These are phyloP conservation scores for Esox lucius DNA, from an alignment of 2,797 vertebrate genomes.

Conservation along the genomic window DNA sequence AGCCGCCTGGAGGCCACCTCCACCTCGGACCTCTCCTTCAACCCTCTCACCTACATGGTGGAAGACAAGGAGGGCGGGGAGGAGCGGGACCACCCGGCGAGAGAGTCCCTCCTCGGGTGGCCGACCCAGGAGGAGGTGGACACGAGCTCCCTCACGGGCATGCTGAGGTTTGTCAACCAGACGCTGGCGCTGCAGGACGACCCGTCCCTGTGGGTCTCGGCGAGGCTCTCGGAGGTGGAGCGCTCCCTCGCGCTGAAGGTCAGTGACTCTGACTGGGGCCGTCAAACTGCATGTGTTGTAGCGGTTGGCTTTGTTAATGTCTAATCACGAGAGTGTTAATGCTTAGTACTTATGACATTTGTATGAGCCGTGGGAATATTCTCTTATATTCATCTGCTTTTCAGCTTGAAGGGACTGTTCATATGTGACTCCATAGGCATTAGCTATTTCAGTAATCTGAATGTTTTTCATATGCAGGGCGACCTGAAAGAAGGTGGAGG, in stretches of 20 bases:
- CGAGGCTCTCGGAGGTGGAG: neutral
- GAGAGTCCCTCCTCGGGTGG: slow-evolving; percentile 38
- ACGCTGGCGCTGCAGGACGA: slow-evolving; percentile 74
- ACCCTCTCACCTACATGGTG: slow-evolving; percentile 78
- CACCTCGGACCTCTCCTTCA: slow-evolving; percentile 76
- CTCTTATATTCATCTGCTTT: neutral
- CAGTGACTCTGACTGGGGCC: neutral
- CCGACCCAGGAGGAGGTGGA: slow-evolving; percentile 50
- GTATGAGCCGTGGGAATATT: neutral
- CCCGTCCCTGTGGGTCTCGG: slow-evolving; percentile 48
- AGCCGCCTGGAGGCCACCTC: slow-evolving; percentile 49
- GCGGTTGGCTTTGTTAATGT: neutral
- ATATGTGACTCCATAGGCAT: neutral
- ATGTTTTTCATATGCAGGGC: slow-evolving; percentile 28
- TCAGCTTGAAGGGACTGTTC: neutral
- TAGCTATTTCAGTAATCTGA: neutral
- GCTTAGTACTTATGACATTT: neutral
- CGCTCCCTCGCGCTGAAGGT: slow-evolving; percentile 11
- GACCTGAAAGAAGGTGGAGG: slow-evolving; percentile 23
- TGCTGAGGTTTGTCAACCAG: slow-evolving; percentile 76
- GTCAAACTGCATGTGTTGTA: neutral
- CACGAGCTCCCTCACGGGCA: slow-evolving; percentile 66
- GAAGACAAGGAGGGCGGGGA: slow-evolving; percentile 41
- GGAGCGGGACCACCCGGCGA: slow-evolving; percentile 33
- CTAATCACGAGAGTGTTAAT: neutral